A percentile compares a stretch with the other conserved stretches of the same genome.
These are phyloP conservation scores for Myodes glareolus DNA, from an alignment of 2,113 vertebrate genomes.

Conservation along the genomic window DNA sequence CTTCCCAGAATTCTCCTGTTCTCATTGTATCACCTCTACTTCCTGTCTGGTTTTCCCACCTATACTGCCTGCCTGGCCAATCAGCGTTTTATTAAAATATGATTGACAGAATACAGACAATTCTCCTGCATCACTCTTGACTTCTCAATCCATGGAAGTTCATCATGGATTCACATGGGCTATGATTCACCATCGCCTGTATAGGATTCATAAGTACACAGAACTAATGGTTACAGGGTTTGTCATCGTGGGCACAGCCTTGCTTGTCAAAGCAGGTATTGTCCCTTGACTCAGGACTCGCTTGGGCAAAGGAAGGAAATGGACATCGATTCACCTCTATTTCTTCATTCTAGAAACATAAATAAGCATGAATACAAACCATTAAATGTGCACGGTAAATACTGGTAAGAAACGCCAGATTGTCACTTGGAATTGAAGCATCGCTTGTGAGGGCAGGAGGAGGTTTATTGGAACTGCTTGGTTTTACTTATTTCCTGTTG, in stretches of 20 bases:
- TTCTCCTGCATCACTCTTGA: too few species aligned
- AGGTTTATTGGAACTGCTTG: too few species aligned
- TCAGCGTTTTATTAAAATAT: too few species aligned
- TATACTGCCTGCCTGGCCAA: too few species aligned
- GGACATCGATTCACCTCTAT: too few species aligned
- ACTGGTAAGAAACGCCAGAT: not conserved
- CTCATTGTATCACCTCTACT: too few species aligned
- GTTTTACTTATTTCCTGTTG: not conserved
- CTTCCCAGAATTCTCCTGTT: too few species aligned
- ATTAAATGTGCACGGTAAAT: not conserved
- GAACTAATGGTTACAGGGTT: not conserved
- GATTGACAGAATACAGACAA: too few species aligned
- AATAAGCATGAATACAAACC: not conserved
- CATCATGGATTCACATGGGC: not conserved
- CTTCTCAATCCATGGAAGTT: not conserved
- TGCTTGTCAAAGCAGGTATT: not conserved
- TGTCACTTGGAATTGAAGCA: not conserved
- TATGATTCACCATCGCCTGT: not conserved
- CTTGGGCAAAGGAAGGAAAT: not conserved
- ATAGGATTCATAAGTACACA: not conserved
- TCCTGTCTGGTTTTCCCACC: too few species aligned
- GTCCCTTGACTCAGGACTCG: not conserved
- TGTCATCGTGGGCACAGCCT: not conserved
- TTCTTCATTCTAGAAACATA: not conserved
- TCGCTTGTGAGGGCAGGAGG: not conserved